phyloP scores from a whole-genome alignment of 2,888 invertebrate species.

The Phasia obesa region DNA sequence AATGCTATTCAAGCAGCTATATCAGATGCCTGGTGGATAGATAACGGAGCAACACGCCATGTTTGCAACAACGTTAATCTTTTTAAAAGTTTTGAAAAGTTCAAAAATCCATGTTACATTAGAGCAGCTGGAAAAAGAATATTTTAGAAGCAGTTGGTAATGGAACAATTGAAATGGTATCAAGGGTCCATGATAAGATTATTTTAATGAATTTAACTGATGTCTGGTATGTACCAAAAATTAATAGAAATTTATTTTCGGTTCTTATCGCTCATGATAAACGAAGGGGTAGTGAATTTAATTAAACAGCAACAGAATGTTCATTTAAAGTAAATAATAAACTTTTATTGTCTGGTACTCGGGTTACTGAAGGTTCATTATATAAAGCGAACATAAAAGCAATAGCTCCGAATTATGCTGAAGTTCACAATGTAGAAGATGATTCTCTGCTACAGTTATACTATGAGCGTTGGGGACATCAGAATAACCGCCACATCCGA shows the following conservation, averaged over 20 bases:
- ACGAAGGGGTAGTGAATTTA: background rate
- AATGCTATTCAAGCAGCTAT: background rate
- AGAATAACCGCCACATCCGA: slow-evolving; percentile 2
- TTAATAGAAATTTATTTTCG: slow-evolving; percentile 68
- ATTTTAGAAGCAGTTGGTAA: slow-evolving; percentile 64
- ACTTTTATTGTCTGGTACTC: background rate
- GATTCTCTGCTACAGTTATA: background rate
- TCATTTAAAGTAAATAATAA: background rate
- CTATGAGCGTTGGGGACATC: background rate
- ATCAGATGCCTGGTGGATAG: slow-evolving; percentile 45
- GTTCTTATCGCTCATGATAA: background rate
- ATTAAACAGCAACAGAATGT: background rate
- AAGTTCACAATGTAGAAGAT: background rate
- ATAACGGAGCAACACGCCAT: slow-evolving; percentile 57
- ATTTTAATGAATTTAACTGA: slow-evolving; percentile 67
- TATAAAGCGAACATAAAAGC: background rate
- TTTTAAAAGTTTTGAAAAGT: too few species aligned
- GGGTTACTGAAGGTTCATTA: background rate
- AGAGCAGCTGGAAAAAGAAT: too few species aligned
- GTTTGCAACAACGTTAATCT: too few species aligned
- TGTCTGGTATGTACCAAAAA: slow-evolving; percentile 70
- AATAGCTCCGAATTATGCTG: background rate
- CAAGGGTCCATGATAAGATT: slow-evolving; percentile 53
- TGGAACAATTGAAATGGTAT: slow-evolving; percentile 66
- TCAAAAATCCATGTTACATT: too few species aligned